Evolutionary conservation across 2,888 invertebrate species (phyloP).

Genomic region (Patella ulyssiponensis): DNA sequence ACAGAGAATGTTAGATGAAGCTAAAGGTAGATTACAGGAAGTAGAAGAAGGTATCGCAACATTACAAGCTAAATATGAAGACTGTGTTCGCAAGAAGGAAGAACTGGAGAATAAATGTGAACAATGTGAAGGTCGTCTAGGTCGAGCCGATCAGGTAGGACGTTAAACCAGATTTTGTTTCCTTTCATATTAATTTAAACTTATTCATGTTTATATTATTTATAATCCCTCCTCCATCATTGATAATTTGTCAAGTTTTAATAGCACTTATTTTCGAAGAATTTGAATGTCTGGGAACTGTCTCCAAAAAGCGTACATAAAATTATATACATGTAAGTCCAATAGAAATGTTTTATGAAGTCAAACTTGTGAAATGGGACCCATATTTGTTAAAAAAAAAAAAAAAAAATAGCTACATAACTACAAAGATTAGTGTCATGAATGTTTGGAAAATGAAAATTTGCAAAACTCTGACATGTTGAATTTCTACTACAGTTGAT

Average conservation of each 20-base stretch:
- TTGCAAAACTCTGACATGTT: too few species aligned
- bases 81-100: constrained; percentile 71
- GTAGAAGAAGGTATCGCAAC: constrained; percentile 71
- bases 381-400: too few species aligned
- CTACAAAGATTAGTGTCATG: too few species aligned
- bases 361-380: too few species aligned
- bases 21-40: constrained; percentile 67
- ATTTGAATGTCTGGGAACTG: background rate
- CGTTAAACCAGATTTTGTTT: too few species aligned
- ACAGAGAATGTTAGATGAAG: constrained; percentile 67
- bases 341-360: too few species aligned
- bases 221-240: too few species aligned
- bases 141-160: constrained; percentile 72
- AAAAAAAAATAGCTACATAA: too few species aligned
- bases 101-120: constrained; percentile 71
- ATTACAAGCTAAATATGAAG: constrained; percentile 72
- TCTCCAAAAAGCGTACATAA: background rate
- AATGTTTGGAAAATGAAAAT: too few species aligned
- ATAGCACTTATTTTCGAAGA: too few species aligned
- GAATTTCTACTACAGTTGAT: constrained; percentile 57
- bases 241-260: too few species aligned
- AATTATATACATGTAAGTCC: too few species aligned
- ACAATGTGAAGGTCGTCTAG: constrained; percentile 70
- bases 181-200: background rate
- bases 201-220: background rate